Evolutionary conservation across 2,113 vertebrate genomes (phyloP).

Genomic region (Taxidea taxus): DNA sequence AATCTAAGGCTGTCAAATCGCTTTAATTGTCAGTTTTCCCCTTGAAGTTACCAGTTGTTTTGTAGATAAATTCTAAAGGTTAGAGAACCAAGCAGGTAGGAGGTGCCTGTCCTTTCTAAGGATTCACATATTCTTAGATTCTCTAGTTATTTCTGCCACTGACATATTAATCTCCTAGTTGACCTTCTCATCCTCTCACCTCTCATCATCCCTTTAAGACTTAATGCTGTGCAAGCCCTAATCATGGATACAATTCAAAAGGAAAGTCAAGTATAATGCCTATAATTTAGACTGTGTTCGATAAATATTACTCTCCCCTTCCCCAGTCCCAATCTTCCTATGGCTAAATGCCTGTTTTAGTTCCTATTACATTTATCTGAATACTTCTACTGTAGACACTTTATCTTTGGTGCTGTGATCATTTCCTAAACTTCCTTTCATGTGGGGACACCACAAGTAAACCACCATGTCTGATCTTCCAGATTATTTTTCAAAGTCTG

Average conservation of each 20-base stretch:
- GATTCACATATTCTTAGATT: not conserved
- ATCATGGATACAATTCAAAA: not conserved
- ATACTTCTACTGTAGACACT: not conserved
- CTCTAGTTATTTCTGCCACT: not conserved
- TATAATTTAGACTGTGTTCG: not conserved
- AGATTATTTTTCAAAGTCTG: not conserved
- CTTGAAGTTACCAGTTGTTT: not conserved
- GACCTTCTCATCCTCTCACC: not conserved
- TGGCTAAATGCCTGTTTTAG: not conserved
- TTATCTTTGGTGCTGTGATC: not conserved
- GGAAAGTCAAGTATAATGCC: not conserved
- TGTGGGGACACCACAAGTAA: not conserved
- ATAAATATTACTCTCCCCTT: not conserved
- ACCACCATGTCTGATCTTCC: not conserved
- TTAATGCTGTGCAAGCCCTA: not conserved
- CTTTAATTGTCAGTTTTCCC: not conserved
- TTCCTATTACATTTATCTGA: not conserved
- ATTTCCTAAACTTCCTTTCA: slow-evolving; percentile 30
- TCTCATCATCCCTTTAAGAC: not conserved
- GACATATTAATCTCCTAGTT: not conserved
- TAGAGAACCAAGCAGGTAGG: not conserved
- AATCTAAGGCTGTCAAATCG: not conserved
- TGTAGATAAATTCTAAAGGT: not conserved
- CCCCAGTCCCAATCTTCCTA: not conserved
- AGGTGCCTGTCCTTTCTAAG: not conserved